These are phyloP conservation scores for Petrolisthes cinctipes DNA, from an alignment of 2,888 invertebrate genomes.

Conservation along the genomic window DNA sequence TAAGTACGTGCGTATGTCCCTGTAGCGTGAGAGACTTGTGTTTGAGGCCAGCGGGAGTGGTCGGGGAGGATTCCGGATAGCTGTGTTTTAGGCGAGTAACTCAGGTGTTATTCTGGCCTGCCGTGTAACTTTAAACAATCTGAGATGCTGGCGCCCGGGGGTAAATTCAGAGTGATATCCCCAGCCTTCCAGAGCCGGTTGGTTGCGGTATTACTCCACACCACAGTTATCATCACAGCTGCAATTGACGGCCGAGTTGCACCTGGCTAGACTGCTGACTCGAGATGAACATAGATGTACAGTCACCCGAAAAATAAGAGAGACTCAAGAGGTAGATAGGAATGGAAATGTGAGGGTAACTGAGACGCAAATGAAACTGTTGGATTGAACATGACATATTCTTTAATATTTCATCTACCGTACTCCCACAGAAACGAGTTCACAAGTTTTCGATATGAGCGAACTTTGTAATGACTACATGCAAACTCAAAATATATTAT, in stretches of 20 bases:
- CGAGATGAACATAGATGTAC: background rate
- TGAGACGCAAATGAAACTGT: no score
- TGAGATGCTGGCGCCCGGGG: background rate
- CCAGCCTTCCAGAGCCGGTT: background rate
- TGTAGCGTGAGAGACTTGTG: no score
- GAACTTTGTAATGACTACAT: no score
- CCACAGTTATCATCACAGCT: background rate
- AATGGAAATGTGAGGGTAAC: no score
- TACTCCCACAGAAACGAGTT: no score
- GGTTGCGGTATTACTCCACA: background rate
- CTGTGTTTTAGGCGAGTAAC: background rate
- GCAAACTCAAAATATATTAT: no score
- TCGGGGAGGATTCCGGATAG: background rate
- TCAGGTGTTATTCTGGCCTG: background rate
- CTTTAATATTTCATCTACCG: no score
- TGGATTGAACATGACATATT: no score
- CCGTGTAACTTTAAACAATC: background rate
- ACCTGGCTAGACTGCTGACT: background rate
- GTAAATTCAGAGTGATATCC: background rate
- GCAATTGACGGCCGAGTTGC: background rate
- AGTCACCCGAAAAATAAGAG: no score
- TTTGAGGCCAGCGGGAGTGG: background rate
- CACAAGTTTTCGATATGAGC: no score
- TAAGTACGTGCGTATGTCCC: no score
- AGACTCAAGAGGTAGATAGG: no score